Base-by-base conservation (phyloP, 2,888 invertebrate genomes). In the Oxycera nigricornis region DNA sequence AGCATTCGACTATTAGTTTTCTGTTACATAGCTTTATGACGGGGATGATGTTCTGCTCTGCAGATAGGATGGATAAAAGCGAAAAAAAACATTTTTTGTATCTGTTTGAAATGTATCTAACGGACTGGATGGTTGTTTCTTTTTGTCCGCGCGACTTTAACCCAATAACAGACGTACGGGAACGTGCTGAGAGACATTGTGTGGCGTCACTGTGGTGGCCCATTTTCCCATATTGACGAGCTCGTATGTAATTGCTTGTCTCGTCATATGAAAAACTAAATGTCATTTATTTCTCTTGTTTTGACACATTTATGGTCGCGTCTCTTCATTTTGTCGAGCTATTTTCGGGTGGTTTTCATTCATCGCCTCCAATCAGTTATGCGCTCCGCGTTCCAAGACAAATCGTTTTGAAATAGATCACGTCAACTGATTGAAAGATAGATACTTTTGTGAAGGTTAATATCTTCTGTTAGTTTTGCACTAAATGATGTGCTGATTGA, bases 271-370 rank as follows among this genome's bases (percentile, higher is more conserved):
- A 62, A 62, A 62, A 62, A 62, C 62, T 17, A 35, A 31, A 62
- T 62, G 39, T 62, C 62, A 62, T 62, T 62, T 62, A 62, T 62
- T 62, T 62, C 39, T 62, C 62, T 62, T 62, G 62, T 62, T 62
- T 62, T 62, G 62, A 62, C 62, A 62, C 62, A 62, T 62, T 62
- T 62, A 62, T 62, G 22, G 62, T 35, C 35, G n/a, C n/a, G 26
- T 59, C 59, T 30, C 28, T 62, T 62, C 62, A 62, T 62, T 62
- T 62, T 62, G 14, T 35, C 22, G 20, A 2, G 31, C 31, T 35
- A 62, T 62, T 62, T 62, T 62, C 62, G 62, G 7, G 62, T 46
- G 59, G 59, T 14, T 22, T 59, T 28, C 59, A 59, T 59, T 59
- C 59, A 59, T 59, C 59, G 59, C 26, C 28, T 59, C 59, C 22